Evolutionary conservation across 2,888 invertebrate species (phyloP).

Genomic region (Mongoloraphidia duomilia): DNA sequence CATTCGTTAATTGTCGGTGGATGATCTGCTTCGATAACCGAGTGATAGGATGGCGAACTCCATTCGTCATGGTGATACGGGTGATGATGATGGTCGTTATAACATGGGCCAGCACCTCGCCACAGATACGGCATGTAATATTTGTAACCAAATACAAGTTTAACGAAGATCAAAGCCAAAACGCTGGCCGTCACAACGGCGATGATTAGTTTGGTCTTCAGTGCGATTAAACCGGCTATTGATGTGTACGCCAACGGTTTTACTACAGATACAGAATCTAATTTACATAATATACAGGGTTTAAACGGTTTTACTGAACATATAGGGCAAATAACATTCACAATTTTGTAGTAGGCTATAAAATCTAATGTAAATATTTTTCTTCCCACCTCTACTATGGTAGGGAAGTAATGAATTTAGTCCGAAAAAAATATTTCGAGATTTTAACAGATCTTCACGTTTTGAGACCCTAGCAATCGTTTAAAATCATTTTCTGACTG

Average conservation of each 20-base stretch:
- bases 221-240: constrained; percentile 1
- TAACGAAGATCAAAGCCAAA: not conserved
- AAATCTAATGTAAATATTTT: no score
- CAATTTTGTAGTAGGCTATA: no score
- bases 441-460: no score
- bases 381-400: no score
- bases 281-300: not conserved
- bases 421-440: no score
- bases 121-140: not conserved
- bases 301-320: no score
- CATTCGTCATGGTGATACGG: not conserved
- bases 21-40: not conserved
- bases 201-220: constrained; percentile 1
- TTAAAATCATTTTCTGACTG: no score
- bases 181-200: not conserved
- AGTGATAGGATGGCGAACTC: not conserved
- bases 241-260: not conserved
- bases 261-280: not conserved
- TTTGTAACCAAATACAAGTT: not conserved
- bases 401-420: no score
- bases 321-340: no score
- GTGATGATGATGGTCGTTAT: not conserved
- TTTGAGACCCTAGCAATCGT: no score
- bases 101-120: not conserved
- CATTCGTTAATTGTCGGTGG: not conserved